phyloP scores from a whole-genome alignment of 23 tunicate species.

The Clavelina lepadiformis region DNA sequence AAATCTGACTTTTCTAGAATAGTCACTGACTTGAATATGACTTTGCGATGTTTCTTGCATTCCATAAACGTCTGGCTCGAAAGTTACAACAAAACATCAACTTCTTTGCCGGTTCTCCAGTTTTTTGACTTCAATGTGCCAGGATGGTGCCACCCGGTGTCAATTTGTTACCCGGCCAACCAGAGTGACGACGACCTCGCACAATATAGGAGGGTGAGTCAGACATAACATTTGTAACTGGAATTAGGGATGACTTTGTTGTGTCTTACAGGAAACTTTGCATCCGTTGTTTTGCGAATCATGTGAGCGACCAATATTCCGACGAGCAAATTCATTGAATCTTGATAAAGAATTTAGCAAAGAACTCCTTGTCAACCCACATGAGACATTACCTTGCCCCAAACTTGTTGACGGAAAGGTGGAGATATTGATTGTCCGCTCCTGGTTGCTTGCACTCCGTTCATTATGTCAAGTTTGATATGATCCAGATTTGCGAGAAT shows the following conservation, averaged over 20 bases:
- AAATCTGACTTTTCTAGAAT: no score
- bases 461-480: no score
- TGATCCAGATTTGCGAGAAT: no score
- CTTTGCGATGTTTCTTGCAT: no score
- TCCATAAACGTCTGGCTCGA: no score
- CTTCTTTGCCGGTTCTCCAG: slow-evolving; percentile 15
- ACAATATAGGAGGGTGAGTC: slow-evolving; percentile 31
- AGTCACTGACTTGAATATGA: no score
- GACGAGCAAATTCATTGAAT: slow-evolving; percentile 12
- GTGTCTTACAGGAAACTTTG: slow-evolving; percentile 21
- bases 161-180: slow-evolving; percentile 47
- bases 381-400: slow-evolving; percentile 22
- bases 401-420: slow-evolving; percentile 33
- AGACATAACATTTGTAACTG: background rate
- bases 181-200: slow-evolving; percentile 27
- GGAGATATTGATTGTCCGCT: no score
- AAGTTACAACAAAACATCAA: background rate
- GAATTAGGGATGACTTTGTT: no score
- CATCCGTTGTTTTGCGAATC: slow-evolving; percentile 15
- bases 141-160: slow-evolving; percentile 57
- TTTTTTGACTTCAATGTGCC: slow-evolving; percentile 19
- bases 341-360: background rate
- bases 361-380: slow-evolving; percentile 18
- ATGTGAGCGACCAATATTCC: slow-evolving; percentile 21
- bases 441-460: no score